Evolutionary conservation across 2,888 invertebrate species (phyloP), one percentile per base, ranked within the genome.

Genomic region (Gastracanthus pulcherrimus): DNA sequence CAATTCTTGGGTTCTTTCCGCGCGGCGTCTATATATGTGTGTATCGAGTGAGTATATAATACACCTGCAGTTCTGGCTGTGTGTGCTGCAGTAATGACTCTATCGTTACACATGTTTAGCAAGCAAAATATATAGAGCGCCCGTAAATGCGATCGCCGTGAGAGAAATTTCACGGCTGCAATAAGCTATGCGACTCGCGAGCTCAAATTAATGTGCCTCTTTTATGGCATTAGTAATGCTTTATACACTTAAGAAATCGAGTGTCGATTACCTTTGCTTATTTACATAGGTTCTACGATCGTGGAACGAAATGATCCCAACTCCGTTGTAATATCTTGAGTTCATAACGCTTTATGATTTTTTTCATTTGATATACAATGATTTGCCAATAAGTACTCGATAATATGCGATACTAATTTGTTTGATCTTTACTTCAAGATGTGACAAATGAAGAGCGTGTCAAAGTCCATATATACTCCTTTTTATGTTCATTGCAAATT

Each of bases 51-150:
- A n/a, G n/a, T n/a, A n/a, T n/a, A n/a, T n/a, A n/a, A n/a, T n/a
- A n/a, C n/a, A n/a, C n/a, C n/a, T n/a, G n/a, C n/a, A n/a, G n/a
- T n/a, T n/a, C n/a, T n/a, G n/a, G n/a, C 45, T 45, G 16, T 45
- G 13, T 11, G 6, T n/a, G n/a, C 45, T 45, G 16, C 16, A 13
- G 23, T 72, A 72, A 72, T 72, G 55, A 72, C 72, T 72, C 72
- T 72, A 60, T 72, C 70, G 45, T 13, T 23, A 31, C 1, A 45
- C 23, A n/a, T 29, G 5, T n/a, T 26, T 26, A 26, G 48, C 48
- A n/a, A 19, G n/a, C 1, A 11, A 38, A 69, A 31, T 45, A 13
- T 29, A 41, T 29, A 16, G 45, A 66, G 23, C 23, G 5, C 13
- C 58, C n/a, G n/a, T n/a, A n/a, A n/a, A n/a, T n/a, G 23, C 19